Base-by-base conservation (phyloP, 2,888 invertebrate genomes). In the Euplagia quadripunctaria region DNA sequence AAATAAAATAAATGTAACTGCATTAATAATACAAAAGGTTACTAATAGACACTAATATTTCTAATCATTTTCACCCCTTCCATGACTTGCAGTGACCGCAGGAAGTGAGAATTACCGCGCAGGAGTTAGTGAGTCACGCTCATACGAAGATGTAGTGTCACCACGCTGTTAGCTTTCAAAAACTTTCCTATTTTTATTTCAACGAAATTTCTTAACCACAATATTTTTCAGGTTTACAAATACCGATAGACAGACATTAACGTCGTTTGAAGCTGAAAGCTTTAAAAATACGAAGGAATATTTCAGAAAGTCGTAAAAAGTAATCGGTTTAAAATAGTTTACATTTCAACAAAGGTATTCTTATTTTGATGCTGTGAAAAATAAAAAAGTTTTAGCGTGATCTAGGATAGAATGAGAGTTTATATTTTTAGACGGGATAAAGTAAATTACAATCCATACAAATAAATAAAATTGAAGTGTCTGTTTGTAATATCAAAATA, bases 11-110 rank as follows among this genome's bases (percentile, higher is more conserved):
- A 85, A 82, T 79, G 78, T 76, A 79, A 79, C 71, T 76, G 67
- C 74, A 84, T 85, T 78, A 86, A 79, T 86, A 84, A 79, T 80
- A 87, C 85, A 89, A 90, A 87, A 86, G 87, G 75, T 86, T 82
- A 85, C 88, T 89, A 91, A 91, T 91, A 87, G 84, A 83, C 82
- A 83, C 84, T 89, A 90, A 87, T 31, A 31, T 87, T 85, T 82
- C 77, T 85, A 77, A 82, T 85, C 76, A 85, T 64, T 79, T 46
- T 77, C 78, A 85, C 82, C 84, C 85, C 83, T 86, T 85, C 83
- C 79, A 85, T 91, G 90, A 88, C 91, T 89, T 88, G 89, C 88
- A 86, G 79, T 89, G 90, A 89, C 90, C 90, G 85, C 87, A 86
- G 90, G 88, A 88, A 87, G 87, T 80, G 82, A 82, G 87, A 87